Percentiles rank a stretch among this genome's conserved stretches.
Evolutionary conservation across 30 jellyfish, hydroid and myxozoan species (phyloP).

Genomic region (Cassiopea andromeda): DNA sequence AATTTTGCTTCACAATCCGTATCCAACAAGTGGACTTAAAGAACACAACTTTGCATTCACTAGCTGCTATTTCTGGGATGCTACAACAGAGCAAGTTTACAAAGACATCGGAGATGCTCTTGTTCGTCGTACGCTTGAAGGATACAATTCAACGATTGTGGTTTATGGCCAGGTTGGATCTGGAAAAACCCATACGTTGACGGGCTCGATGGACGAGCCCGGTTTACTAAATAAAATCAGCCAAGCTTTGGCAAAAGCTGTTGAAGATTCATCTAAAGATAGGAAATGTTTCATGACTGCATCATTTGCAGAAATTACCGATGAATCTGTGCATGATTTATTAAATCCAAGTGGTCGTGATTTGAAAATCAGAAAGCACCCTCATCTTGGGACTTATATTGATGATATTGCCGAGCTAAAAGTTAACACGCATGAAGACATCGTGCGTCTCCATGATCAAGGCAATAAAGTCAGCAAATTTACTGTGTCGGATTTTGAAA

Average conservation of each 20-base stretch:
- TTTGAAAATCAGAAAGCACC: constrained; percentile 85
- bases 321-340: constrained; percentile 77
- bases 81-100: constrained; percentile 85
- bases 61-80: constrained; percentile 79
- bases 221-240: constrained; percentile 73
- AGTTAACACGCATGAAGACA: constrained; percentile 83
- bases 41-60: constrained; percentile 83
- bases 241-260: constrained; percentile 66
- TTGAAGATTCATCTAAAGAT: constrained; percentile 76
- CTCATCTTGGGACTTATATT: constrained; percentile 82
- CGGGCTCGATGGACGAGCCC: constrained; percentile 90
- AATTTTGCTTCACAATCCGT: constrained; percentile 83
- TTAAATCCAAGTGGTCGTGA: constrained; percentile 92
- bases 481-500: constrained; percentile 65
- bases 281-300: constrained; percentile 81
- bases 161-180: constrained; percentile 92
- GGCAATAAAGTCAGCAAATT: constrained; percentile 84
- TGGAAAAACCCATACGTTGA: constrained; percentile 80
- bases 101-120: constrained; percentile 80
- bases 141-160: constrained; percentile 80
- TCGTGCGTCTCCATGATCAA: constrained; percentile 83
- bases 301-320: constrained; percentile 81
- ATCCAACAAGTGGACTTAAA: constrained; percentile 70
- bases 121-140: constrained; percentile 85
- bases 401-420: constrained; percentile 91